Evolutionary conservation across 2,113 vertebrate species (phyloP).

Genomic region (Bubalus kerabau): DNA sequence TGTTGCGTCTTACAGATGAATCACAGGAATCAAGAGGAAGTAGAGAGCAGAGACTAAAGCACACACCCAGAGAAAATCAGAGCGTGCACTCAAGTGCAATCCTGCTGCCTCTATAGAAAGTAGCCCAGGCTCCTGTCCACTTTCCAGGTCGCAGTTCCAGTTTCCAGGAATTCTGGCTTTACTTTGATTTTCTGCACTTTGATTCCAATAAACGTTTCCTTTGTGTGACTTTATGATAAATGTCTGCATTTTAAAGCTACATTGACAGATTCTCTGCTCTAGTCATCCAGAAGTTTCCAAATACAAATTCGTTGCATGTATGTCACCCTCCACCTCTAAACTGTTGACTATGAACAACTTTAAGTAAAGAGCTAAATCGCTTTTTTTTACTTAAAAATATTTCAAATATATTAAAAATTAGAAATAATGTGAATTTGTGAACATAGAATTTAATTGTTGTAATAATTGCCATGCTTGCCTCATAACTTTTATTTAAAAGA

Average conservation of each 20-base stretch:
- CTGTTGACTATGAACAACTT: background rate
- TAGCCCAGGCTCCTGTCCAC: background rate
- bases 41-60: background rate
- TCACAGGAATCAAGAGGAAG: background rate
- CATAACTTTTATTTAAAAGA: background rate
- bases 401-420: background rate
- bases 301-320: background rate
- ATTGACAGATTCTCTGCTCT: background rate
- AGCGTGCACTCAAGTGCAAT: background rate
- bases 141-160: background rate
- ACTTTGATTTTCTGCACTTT: slow-evolving; percentile 26
- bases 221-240: slow-evolving; percentile 42
- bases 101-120: background rate
- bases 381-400: background rate
- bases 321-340: background rate
- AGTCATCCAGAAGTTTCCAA: background rate
- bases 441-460: background rate
- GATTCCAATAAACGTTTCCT: slow-evolving; percentile 4
- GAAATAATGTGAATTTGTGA: background rate
- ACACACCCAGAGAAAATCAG: background rate
- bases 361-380: background rate
- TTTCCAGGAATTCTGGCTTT: slow-evolving; percentile 29
- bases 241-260: slow-evolving; percentile 26
- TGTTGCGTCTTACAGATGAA: background rate
- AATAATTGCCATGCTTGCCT: background rate